Conservation (phyloP, 2,113 vertebrate genomes). For the Lepus timidus region DNA sequence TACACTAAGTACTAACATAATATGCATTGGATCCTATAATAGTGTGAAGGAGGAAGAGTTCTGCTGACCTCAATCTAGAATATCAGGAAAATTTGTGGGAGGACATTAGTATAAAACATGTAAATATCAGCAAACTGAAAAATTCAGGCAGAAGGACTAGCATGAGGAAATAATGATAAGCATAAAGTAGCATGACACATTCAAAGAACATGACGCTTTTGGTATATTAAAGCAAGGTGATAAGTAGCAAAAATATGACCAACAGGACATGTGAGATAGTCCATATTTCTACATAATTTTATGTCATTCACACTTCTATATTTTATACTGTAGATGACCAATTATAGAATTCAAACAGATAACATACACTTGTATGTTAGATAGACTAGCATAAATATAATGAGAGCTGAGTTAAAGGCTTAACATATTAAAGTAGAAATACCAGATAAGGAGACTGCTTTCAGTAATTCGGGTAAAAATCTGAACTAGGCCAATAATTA, state of each 20-base stretch:
- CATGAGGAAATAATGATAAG: not conserved
- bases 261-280: not conserved
- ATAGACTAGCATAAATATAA: not conserved
- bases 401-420: not conserved
- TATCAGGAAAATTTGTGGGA: conserved; percentile 14
- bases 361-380: not conserved
- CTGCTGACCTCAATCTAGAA: not conserved
- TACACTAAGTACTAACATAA: conserved; percentile 3
- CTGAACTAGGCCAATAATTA: not conserved
- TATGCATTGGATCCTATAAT: not conserved
- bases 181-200: not conserved
- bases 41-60: not conserved
- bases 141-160: conserved; percentile 19
- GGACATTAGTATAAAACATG: not conserved
- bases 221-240: not conserved
- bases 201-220: not conserved
- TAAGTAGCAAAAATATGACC: not conserved
- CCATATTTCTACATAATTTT: not conserved
- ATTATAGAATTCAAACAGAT: conserved; percentile 35
- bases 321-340: not conserved
- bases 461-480: not conserved
- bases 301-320: not conserved
- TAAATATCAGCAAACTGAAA: conserved; percentile 40
- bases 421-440: not conserved
- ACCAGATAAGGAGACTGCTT: not conserved